Base-by-base conservation (phyloP, 2,888 invertebrate genomes). In the Spialia ferax region DNA sequence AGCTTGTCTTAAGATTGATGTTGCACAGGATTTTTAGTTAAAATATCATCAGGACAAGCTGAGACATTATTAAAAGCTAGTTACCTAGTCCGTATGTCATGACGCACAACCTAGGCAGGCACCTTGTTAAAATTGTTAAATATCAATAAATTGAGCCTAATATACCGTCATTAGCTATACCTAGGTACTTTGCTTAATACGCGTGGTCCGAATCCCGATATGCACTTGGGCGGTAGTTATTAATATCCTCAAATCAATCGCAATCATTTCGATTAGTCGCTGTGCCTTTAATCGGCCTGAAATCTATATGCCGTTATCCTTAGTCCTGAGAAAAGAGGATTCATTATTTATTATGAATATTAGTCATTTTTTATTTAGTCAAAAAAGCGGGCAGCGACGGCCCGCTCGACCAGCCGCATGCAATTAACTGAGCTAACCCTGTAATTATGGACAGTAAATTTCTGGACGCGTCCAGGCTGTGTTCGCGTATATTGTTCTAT, bases 401-500 rank as follows among this genome's bases (percentile, higher is more conserved):
- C 85, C 85, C 83, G 85, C 86, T 77, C 85, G 85, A 80, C 81
- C 80, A 81, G 77, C 92, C 89, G 94, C 88, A 95, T 95, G 96
- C 96, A 96, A 96, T 96, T 96, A 96, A 96, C 95, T 95, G 95
- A 94, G 94, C 91, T 95, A 95, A 96, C 96, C 96, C 96, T 96
- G 95, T 96, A 96, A 96, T 96, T 96, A 96, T 95, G 96, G 96
- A 94, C 96, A 96, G 96, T 96, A 96, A 96, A 96, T 96, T 95
- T 95, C 95, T 95, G 95, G 95, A 95, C 95, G 95, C 94, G 95
- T 94, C 94, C 93, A 89, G 87, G 82, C 83, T 84, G 78, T 80
- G 82, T 78, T 82, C 76, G 78, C 80, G 77, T 86, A 86, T 90
- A 91, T 91, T 91, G 90, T 90, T 92, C 90, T 93, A 90, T 93